phyloP scores from a whole-genome alignment of 2,113 vertebrate genomes.

The Ceratotherium simum region DNA sequence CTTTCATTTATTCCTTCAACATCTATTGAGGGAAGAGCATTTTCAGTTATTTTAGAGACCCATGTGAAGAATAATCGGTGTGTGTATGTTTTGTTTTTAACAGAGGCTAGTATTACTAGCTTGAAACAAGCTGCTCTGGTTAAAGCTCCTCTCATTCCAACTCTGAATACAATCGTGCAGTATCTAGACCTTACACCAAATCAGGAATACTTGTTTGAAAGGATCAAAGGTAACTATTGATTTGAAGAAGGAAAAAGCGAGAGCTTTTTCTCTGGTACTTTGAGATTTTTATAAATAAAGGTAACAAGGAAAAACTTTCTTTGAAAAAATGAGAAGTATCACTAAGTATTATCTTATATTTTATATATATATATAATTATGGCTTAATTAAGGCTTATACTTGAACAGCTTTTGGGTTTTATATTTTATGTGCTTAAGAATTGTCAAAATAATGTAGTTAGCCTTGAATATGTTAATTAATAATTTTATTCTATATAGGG shows the following conservation, averaged over 20 bases:
- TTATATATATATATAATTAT: slow-evolving; percentile 41
- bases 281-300: slow-evolving; percentile 54
- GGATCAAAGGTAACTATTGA: slow-evolving; percentile 91
- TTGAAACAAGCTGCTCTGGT: slow-evolving; percentile 96
- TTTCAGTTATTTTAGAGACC: neutral
- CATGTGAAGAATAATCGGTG: neutral
- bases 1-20: slow-evolving; percentile 24
- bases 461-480: slow-evolving; percentile 14
- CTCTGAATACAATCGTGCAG: slow-evolving; percentile 94
- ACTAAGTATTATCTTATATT: slow-evolving; percentile 8
- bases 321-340: neutral
- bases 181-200: slow-evolving; percentile 96
- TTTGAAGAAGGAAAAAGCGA: neutral
- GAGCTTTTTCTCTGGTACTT: neutral
- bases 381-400: slow-evolving; percentile 23
- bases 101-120: slow-evolving; percentile 97
- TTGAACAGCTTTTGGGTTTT: slow-evolving; percentile 1
- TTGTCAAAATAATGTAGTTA: slow-evolving; percentile 33
- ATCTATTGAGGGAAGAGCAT: neutral
- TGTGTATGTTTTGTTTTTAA: slow-evolving; percentile 60
- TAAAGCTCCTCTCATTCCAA: slow-evolving; percentile 94
- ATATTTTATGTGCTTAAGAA: slow-evolving; percentile 29
- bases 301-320: neutral
- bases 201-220: slow-evolving; percentile 96
- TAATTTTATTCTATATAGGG: neutral